Base-by-base conservation (phyloP, 2,797 vertebrate genomes). In the Anas acuta region DNA sequence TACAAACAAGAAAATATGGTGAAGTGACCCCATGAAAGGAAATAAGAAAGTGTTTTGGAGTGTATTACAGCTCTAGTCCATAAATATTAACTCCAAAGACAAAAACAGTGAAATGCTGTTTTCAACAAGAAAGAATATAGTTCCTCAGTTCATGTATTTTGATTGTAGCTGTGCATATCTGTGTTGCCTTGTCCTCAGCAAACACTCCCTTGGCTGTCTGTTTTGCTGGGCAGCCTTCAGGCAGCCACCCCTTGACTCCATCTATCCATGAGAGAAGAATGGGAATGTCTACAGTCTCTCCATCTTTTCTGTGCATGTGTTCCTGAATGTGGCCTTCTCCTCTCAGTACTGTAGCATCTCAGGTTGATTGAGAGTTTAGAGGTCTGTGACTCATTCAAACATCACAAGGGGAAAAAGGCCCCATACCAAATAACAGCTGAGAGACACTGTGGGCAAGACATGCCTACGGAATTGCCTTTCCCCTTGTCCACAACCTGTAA, bases 21-120 rank as follows among this genome's bases (percentile, higher is more conserved):
- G 39, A 65, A 77, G n/a, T 85, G 47, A 66, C 83, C 62, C 35
- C 43, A 77, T 41, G 65, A 89, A 96, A 81, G 23, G 58, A 93
- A 89, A 77, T 32, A 67, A 66, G 41, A 65, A 60, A 82, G 69
- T 54, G 26, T 83, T 33, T 64, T 73, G 18, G 80, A 57, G 32
- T 43, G 11, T 51, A 28, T 74, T 89, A 78, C 60, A 65, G 53
- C 35, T 84, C 35, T 49, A 53, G 53, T 82, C 39, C 54, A 91
- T 88, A 87, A 95, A 88, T 76, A 91, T 64, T 93, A 76, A 61
- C 60, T 82, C 39, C 49, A 51, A 30, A 83, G 57, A 47, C 8
- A 92, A 61, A 80, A 87, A 66, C 14, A 32, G 30, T 65, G 67
- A 91, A 74, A 71, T 53, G 8, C 19, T 84, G 25, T 26, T 73